phyloP scores from a whole-genome alignment of 2,113 vertebrate genomes.

The Rattus norvegicus region DNA sequence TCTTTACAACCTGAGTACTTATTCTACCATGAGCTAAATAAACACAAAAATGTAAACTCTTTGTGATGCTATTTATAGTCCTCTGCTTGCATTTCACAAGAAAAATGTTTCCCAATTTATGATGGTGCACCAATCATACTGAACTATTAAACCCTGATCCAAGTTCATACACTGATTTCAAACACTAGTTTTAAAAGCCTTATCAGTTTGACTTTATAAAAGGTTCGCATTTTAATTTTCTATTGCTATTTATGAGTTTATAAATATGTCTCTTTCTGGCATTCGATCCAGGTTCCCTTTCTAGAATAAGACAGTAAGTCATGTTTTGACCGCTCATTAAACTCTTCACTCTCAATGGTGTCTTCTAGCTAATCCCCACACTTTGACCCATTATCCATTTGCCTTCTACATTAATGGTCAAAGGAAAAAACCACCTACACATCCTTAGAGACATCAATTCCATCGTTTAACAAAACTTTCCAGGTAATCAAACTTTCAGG shows the following conservation, averaged over 20 bases:
- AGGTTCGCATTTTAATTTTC: background rate
- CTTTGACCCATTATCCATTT: background rate
- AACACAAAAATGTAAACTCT: background rate
- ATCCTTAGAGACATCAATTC: background rate
- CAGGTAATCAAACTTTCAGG: background rate
- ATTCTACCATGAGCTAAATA: background rate
- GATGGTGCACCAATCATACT: background rate
- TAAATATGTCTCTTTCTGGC: background rate
- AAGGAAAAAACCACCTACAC: background rate
- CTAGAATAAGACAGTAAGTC: background rate
- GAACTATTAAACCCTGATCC: background rate
- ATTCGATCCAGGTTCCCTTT: background rate
- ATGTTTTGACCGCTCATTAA: background rate
- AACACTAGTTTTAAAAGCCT: background rate
- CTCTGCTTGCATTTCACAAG: background rate
- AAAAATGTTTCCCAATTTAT: background rate
- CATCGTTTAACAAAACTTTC: background rate
- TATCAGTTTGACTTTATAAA: background rate
- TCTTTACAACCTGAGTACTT: background rate
- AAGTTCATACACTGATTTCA: background rate
- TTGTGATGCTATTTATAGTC: background rate
- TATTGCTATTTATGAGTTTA: background rate
- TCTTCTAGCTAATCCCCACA: background rate
- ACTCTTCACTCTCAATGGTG: background rate
- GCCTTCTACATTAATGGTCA: background rate